phyloP scores from a whole-genome alignment of 2,797 vertebrate genomes.

The Gastrophryne carolinensis region DNA sequence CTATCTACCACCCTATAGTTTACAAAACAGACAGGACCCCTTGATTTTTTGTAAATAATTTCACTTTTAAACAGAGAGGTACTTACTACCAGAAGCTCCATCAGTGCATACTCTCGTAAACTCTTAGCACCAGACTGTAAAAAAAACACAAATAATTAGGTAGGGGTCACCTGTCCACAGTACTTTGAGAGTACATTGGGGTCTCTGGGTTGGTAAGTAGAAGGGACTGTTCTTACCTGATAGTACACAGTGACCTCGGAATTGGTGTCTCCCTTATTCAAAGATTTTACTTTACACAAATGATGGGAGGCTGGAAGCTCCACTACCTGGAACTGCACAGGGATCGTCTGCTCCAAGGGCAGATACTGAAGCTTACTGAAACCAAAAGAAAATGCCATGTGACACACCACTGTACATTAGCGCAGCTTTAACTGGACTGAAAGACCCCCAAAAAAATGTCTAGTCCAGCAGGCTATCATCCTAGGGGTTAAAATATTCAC shows the following conservation, averaged over 20 bases:
- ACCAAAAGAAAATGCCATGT: background rate
- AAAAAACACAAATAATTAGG: constrained; percentile 30
- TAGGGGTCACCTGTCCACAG: background rate
- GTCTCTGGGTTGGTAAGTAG: background rate
- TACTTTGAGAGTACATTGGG: background rate
- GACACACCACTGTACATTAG: background rate
- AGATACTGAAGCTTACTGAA: constrained; percentile 77
- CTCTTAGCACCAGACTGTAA: constrained; percentile 84
- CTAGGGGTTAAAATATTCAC: too few species aligned
- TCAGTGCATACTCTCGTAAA: constrained; percentile 84
- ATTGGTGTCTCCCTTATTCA: constrained; percentile 80
- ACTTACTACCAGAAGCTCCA: constrained; percentile 95
- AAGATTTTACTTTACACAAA: constrained; percentile 83
- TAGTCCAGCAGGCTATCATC: too few species aligned
- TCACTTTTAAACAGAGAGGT: background rate
- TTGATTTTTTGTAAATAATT: too few species aligned
- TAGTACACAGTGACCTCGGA: constrained; percentile 88
- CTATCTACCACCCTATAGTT: too few species aligned
- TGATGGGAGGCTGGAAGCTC: constrained; percentile 74
- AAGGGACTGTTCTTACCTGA: constrained; percentile 69
- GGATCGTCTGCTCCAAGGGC: constrained; percentile 77
- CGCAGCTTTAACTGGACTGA: too few species aligned
- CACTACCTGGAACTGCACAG: constrained; percentile 83
- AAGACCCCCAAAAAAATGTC: too few species aligned
- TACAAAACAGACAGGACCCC: too few species aligned